A percentile compares a stretch with the other conserved stretches of the same genome.
These are phyloP conservation scores for Ptychochromis oligacanthus DNA, from an alignment of 2,113 vertebrate species.

Conservation along the genomic window DNA sequence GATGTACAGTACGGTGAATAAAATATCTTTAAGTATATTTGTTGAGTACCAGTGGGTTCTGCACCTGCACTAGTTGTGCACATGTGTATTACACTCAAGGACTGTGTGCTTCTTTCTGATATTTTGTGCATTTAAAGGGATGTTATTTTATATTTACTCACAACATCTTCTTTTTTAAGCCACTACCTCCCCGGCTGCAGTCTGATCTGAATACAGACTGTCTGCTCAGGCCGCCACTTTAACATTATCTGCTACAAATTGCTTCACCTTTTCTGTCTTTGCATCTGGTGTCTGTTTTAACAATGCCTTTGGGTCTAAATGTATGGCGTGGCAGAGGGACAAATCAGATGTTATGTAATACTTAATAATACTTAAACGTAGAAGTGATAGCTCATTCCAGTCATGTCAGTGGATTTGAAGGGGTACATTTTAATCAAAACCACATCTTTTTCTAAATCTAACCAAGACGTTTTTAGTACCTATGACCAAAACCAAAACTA, in stretches of 20 bases:
- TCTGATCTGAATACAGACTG: neutral
- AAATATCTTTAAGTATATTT: neutral
- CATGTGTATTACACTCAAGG: neutral
- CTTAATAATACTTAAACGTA: neutral
- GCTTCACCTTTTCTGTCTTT: neutral
- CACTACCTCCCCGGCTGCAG: neutral
- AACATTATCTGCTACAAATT: slow-evolving; percentile 1
- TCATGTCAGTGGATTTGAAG: neutral
- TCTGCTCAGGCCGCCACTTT: neutral
- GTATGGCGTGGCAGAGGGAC: neutral
- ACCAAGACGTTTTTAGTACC: too few relatives aligned
- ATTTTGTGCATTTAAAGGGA: slow-evolving; percentile 33
- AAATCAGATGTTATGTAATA: neutral
- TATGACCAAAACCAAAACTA: neutral
- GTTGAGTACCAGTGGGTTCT: neutral
- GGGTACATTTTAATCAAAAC: neutral
- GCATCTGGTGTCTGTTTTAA: neutral
- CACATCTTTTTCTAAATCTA: slow-evolving; percentile 1
- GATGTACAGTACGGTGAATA: neutral
- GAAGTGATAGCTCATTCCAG: neutral
- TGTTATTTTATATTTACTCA: slow-evolving; percentile 42
- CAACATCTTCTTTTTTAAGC: slow-evolving; percentile 4
- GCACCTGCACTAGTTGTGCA: neutral
- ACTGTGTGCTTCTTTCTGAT: neutral
- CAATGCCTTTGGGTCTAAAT: neutral